Evolutionary conservation across 2,888 invertebrate genomes (phyloP).

Genomic region (Cheilosia pagana): DNA sequence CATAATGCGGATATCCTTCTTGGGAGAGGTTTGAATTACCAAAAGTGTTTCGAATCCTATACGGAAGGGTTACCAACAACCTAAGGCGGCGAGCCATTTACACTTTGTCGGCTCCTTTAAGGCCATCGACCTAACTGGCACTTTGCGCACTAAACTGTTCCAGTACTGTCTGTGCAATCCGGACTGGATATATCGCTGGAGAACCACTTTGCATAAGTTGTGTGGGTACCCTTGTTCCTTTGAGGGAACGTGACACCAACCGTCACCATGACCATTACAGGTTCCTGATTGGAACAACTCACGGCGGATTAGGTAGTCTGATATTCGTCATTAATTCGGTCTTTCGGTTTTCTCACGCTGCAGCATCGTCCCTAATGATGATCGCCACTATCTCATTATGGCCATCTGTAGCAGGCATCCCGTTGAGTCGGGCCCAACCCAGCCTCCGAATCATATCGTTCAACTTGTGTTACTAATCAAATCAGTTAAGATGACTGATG

Average conservation of each 20-base stretch:
- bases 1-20: neutral
- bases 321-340: constrained; percentile 34
- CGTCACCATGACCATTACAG: constrained; percentile 47
- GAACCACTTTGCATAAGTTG: constrained; percentile 38
- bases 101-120: constrained; percentile 40
- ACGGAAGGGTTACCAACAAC: neutral
- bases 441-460: constrained; percentile 43
- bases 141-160: constrained; percentile 20
- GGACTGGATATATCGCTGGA: neutral
- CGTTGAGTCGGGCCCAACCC: constrained; percentile 44
- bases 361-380: constrained; percentile 52
- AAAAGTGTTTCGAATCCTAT: neutral
- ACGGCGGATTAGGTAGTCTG: constrained; percentile 31
- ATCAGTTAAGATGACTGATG: constrained; percentile 70
- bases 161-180: constrained; percentile 14
- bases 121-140: constrained; percentile 23
- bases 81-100: constrained; percentile 28
- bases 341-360: constrained; percentile 59
- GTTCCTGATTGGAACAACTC: constrained; percentile 40
- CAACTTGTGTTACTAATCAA: constrained; percentile 67
- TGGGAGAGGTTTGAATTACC: too few species aligned
- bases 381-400: constrained; percentile 55
- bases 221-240: constrained; percentile 40
- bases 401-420: constrained; percentile 49
- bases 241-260: constrained; percentile 27